Evolutionary conservation across 2,113 vertebrate species (phyloP), one percentile per base, ranked within the genome.

Genomic region (Nothobranchius kuhntae): DNA sequence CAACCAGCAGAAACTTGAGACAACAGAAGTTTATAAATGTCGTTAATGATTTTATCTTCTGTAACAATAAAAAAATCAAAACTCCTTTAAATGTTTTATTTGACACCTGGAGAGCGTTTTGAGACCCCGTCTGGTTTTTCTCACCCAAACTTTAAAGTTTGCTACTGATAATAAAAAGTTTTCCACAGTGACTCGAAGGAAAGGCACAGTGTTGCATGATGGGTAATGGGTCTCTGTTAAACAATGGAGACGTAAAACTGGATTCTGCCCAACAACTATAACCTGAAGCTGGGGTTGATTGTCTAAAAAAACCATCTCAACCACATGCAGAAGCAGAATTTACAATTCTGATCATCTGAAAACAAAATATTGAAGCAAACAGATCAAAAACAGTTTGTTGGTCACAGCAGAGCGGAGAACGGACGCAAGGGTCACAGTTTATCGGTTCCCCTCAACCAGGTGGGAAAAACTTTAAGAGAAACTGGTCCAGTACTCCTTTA

Each of bases 361-460:
- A 4, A 53, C 67, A 78, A 30, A 30, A 57, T 9, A 26, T 67
- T 42, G 9, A 57, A 55, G 55, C 57, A 17, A 40, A 21, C 21
- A 71, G 15, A 53, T 38, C 38, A 38, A 36, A 55, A 57, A 44
- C 15, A 58, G 17, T 51, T 21, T 51, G 40, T 57, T 13, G 17
- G 54, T 75, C 61, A 50, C 71, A 62, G 80, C 80, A 65, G 77
- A 36, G 30, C 26, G 48, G 51, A 86, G 53, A 73, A 53, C 54
- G 12, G 55, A 55, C 13, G 68, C 48, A 79, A 79, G 78, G 76
- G 85, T 87, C 76, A 67, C 67, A 77, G 71, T 78, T 68, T 48
- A 53, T 64, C 35, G n/a, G 40, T 75, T 73, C 75, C 55, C 79
- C 45, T 30, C 30, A 30, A 30, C 30, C 30, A 30, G 30, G 30